Base-by-base conservation (phyloP, 92 coral and sea anemone genomes). In the Actinostola sp. region DNA sequence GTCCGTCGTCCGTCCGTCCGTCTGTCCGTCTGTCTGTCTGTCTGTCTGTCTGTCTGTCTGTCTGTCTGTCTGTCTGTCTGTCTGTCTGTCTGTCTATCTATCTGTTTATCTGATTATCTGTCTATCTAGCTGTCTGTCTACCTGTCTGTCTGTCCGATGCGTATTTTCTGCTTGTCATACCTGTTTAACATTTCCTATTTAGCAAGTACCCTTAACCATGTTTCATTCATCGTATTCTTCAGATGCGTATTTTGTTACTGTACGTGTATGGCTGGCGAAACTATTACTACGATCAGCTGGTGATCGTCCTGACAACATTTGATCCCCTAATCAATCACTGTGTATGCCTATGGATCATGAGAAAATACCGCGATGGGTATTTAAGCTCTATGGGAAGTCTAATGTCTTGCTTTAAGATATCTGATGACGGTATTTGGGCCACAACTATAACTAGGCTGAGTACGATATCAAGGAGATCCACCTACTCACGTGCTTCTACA, bases 241-340 rank as follows among this genome's bases (percentile, higher is more conserved):
- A 89, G 96, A 81, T 90, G 72, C 96, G 96, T 16, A 80, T 90
- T 43, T 61, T 90, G 36, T 73, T 90, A 32, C 55, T 82, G 39
- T 90, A 86, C 79, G 87, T 70, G 28, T 87, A 87, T 56, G 82
- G 79, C 72, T 90, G 96, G 96, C 89, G 82, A 28, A 90, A 90
- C 76, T 66, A 64, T 34, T 90, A 90, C 72, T 90, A 86, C 72
- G 96, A 90, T 38, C 96, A 90, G 38, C 84, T 80, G 19, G 96
- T 90, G 11, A 52, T 86, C 16, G 89, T 90, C 1, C 79, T 90
- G 42, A 86, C 89, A 13, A 83, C 92, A 1, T 62, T 90, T 50
- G 96, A 90, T 76, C 96, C 96, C 23, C 84, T 90, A 9, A 90
- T 90, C 33, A 90, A 90, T 76, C 96, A 90, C 78, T 86, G 85